Conservation (phyloP, 2,888 invertebrate species). For the Plagiodera versicolora region DNA sequence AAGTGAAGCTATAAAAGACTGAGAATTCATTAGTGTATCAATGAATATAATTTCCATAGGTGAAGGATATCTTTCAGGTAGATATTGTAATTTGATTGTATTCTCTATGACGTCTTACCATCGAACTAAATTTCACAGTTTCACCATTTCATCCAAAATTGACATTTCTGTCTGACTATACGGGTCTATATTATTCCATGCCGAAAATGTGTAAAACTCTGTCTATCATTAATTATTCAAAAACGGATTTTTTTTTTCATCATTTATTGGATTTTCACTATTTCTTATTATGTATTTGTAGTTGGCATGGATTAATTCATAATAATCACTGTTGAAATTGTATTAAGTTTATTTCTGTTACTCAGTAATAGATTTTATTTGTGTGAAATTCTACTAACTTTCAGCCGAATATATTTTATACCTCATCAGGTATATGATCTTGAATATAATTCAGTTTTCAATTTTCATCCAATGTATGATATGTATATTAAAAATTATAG, state of each 20-base stretch:
- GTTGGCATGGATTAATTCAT: conserved; percentile 2
- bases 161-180: conserved; percentile 13
- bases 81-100: background rate
- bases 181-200: conserved; percentile 12
- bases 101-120: background rate
- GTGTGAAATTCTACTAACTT: background rate
- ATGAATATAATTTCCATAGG: background rate
- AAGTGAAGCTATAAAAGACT: background rate
- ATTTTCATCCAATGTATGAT: conserved; percentile 20
- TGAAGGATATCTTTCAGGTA: background rate
- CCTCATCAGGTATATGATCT: conserved; percentile 15
- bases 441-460: conserved; percentile 11
- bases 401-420: conserved; percentile 21
- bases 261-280: background rate
- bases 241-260: background rate
- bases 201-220: background rate
- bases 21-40: background rate
- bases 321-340: conserved; percentile 10
- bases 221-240: background rate
- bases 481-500: conserved; percentile 25
- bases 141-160: conserved; percentile 6
- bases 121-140: background rate
- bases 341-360: conserved; percentile 14
- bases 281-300: background rate
- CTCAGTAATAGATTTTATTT: conserved; percentile 7